Base-by-base conservation (phyloP, 2,888 invertebrate genomes). In the Macaria notata region DNA sequence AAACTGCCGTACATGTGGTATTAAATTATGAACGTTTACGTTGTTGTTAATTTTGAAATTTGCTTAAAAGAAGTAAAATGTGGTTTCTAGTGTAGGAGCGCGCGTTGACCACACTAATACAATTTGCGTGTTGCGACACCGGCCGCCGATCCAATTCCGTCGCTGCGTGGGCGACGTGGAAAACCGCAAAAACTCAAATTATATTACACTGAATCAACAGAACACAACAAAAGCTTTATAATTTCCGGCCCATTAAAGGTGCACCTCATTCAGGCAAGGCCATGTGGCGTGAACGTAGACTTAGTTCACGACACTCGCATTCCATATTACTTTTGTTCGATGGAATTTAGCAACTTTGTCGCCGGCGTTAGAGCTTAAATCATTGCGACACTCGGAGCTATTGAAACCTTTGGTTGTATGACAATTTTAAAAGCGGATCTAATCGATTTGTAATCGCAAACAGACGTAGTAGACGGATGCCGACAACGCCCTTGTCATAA, bases 231-330 rank as follows among this genome's bases (percentile, higher is more conserved):
- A 79, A 79, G 73, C 76, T 71, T 80, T 78, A 81, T 79, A 84
- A 85, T 89, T 86, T 88, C 88, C 87, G 86, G 83, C 78, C 82
- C 83, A 82, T 81, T 85, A 84, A 81, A 78, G 74, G 81, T 78
- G 69, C 77, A 79, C 75, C 77, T 83, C 75, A 75, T 72, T 78
- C 59, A 74, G 71, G 74, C 89, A 89, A 89, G 89, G 89, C 78
- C 86, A 72, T 60, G 61, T 61, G 71, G 73, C 76, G 82, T 78
- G 87, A 87, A 83, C 74, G 85, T 83, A 70, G 64, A 63, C 64
- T 69, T 56, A 62, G 74, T 79, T 78, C 84, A 83, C 82, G 83
- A 86, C 85, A 84, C 81, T 81, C 82, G 81, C 85, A 86, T 86
- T 85, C 84, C 82, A 77, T 70, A 77, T 55, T 74, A 79, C 73